Percentiles rank a stretch among this genome's conserved stretches.
Evolutionary conservation across 2,797 vertebrate genomes (phyloP).

Genomic region (Darevskia nairensis): DNA sequence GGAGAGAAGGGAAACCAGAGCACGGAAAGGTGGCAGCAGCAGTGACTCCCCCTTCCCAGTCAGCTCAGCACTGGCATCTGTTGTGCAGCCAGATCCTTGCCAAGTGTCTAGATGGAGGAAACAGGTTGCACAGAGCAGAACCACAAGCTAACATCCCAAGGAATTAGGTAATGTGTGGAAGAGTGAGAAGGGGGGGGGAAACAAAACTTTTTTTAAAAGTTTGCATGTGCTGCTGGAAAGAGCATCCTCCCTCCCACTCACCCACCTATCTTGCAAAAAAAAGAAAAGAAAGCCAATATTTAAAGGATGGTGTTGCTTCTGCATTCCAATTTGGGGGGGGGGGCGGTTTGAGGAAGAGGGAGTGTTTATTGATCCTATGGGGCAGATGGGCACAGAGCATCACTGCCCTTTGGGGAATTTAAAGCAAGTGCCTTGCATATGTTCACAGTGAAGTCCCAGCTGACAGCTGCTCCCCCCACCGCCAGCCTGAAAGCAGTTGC

Average conservation of each 20-base stretch:
- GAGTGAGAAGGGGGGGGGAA: background rate
- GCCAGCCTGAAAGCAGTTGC: background rate
- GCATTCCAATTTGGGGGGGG: background rate
- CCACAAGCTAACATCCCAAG: background rate
- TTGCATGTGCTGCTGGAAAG: background rate
- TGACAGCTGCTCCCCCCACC: background rate
- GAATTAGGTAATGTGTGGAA: background rate
- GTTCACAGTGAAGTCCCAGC: background rate
- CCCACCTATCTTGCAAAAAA: background rate
- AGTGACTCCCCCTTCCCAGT: background rate
- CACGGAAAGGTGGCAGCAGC: background rate
- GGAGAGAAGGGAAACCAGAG: background rate
- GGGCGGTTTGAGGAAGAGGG: rapidly evolving
- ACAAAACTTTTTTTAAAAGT: too few relatives aligned
- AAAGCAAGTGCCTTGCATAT: too few relatives aligned
- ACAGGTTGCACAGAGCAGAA: background rate
- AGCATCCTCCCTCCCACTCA: background rate
- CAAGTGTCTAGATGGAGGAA: slow-evolving; percentile 18
- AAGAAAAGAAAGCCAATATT: background rate
- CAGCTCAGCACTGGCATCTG: background rate
- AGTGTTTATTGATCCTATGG: background rate
- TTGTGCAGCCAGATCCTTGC: rapidly evolving
- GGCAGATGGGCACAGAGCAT: background rate
- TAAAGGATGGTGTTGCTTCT: rapidly evolving
- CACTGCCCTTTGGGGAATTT: background rate